Evolutionary conservation across 2,797 vertebrate species (phyloP).

Genomic region (Parambassis ranga): DNA sequence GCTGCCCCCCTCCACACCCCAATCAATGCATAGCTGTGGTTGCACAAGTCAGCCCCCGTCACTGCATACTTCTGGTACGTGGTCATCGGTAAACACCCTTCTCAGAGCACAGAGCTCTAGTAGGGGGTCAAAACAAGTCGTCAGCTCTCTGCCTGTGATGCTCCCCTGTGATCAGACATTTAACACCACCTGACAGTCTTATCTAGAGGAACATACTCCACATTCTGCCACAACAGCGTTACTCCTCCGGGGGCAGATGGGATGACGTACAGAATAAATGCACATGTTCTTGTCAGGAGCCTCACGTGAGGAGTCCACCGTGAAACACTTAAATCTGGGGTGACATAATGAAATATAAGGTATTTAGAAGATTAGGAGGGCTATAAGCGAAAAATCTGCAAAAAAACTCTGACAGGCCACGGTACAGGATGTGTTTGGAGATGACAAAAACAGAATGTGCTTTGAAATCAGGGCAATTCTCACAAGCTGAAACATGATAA

Average conservation of each 20-base stretch:
- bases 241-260: slow-evolving; percentile 22
- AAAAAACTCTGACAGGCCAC: no score
- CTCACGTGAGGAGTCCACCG: slow-evolving; percentile 20
- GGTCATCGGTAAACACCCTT: slow-evolving; percentile 63
- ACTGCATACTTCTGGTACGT: slow-evolving; percentile 40
- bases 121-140: slow-evolving; percentile 38
- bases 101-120: slow-evolving; percentile 19
- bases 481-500: no score
- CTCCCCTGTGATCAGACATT: slow-evolving; percentile 39
- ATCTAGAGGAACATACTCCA: slow-evolving; percentile 39
- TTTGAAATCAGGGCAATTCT: no score
- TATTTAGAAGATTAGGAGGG: not conserved
- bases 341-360: not conserved
- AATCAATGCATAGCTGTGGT: slow-evolving; percentile 33
- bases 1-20: slow-evolving; percentile 7
- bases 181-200: slow-evolving; percentile 31
- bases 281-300: slow-evolving; percentile 41
- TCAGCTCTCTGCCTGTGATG: slow-evolving; percentile 14
- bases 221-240: slow-evolving; percentile 50
- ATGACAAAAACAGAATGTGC: no score
- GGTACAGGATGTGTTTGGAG: not conserved
- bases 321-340: not conserved
- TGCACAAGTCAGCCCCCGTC: slow-evolving; percentile 47
- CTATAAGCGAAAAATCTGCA: no score
- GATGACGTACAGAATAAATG: slow-evolving; percentile 23